Evolutionary conservation across 2,113 vertebrate genomes (phyloP), one percentile per base, ranked within the genome.

Genomic region (Neolamprologus sp.): DNA sequence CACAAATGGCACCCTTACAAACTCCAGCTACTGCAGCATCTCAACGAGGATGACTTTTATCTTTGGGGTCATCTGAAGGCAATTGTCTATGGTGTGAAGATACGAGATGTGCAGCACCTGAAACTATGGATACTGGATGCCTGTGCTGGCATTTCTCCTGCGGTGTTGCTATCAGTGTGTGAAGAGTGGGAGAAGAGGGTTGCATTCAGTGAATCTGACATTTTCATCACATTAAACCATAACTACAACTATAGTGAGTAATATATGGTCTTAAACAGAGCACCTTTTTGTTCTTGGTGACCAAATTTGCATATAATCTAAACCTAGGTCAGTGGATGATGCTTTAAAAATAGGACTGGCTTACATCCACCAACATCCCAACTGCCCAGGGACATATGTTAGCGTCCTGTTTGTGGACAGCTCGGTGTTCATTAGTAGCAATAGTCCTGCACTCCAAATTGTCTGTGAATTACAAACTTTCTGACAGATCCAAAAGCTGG

Each of bases 371-470:
- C 1, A 35, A 63, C 17, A 12, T 10, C 30, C 30, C 17, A 35
- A 35, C 30, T 35, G 1, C 0, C 60, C 60, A 35, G 60, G 0
- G 60, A 35, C 30, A 35, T 65, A 65, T n/a, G 30, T n/a, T n/a
- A 65, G 4, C 0, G 0, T 0, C 60, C 30, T 65, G 60, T 35
- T 65, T 0, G 60, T 65, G 60, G 60, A 35, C 28, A 35, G 30
- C 16, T 0, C 0, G 1, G 17, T 7, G 30, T 63, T 63, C 30
- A n/a, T 7, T n/a, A 63, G 30, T 17, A 35, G 30, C 0, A 65
- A 65, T n/a, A 65, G 60, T 65, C 3, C 30, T 65, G 30, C 30
- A n/a, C 60, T 35, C 17, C 60, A 65, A 2, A 35, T 12, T n/a
- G 17, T 35, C 30, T 10, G 1, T 65, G 60, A 35, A 65, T 0